phyloP scores from a whole-genome alignment of 1,140 invertebrate genomes.

The Rhynchophorus ferrugineus region DNA sequence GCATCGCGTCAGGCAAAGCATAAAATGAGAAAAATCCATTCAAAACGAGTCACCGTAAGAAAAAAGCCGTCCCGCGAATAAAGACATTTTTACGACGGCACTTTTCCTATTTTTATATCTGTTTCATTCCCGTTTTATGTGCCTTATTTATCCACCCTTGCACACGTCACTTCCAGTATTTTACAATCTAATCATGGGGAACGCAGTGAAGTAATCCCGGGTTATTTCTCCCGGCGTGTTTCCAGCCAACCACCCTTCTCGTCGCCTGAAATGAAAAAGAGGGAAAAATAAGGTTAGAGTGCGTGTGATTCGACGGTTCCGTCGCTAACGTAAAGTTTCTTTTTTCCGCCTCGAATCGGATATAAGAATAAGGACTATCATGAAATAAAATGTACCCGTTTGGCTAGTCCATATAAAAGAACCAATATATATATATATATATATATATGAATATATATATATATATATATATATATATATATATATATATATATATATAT shows the following conservation, averaged over 20 bases:
- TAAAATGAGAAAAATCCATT: too few relatives aligned
- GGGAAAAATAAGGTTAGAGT: background rate
- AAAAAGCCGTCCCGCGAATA: constrained; percentile 4
- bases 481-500: too few relatives aligned
- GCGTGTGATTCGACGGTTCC: background rate
- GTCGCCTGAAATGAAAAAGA: background rate
- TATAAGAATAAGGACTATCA: too few relatives aligned
- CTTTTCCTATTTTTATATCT: constrained; percentile 43
- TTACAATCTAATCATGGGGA: constrained; percentile 45
- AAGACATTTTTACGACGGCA: constrained; percentile 29
- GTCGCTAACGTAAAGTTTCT: too few relatives aligned
- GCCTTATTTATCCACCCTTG: constrained; percentile 42
- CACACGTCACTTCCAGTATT: constrained; percentile 44
- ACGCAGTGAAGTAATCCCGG: constrained; percentile 42
- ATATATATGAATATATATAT: too few relatives aligned
- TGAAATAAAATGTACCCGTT: too few relatives aligned
- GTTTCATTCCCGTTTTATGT: constrained; percentile 42
- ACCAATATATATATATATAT: too few relatives aligned
- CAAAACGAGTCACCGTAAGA: too few relatives aligned
- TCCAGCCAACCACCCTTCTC: constrained; percentile 27
- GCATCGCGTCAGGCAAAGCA: too few relatives aligned
- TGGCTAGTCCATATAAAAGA: too few relatives aligned
- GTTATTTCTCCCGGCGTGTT: constrained; percentile 43
- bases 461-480: too few relatives aligned
- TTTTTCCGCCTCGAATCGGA: too few relatives aligned